Base-by-base conservation (phyloP, 2,797 vertebrate species). In the Muscicapa comitata region DNA sequence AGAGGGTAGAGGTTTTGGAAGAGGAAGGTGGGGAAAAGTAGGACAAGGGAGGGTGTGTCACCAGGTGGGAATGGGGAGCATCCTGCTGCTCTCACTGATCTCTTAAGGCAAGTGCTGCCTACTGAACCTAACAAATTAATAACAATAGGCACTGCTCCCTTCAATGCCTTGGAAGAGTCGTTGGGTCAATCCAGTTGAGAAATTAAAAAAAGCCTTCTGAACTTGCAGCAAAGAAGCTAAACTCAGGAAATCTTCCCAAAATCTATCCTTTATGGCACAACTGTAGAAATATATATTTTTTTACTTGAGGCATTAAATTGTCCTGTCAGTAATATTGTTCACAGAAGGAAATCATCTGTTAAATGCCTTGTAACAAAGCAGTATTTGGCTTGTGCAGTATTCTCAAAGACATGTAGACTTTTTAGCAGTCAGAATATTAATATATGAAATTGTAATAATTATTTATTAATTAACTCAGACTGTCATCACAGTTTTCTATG, bases 381-480 rank as follows among this genome's bases (percentile, higher is more conserved):
- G 21, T 17, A 21, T 79, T 96, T 93, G 47, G 42, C 59, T 75
- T 93, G 31, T 51, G 13, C 26, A 26, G 38, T n/a, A 28, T 42
- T n/a, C 59, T 81, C 73, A 83, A 90, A 90, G 73, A 71, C 8
- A 53, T 33, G 40, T 37, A 75, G 43, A 33, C 50, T 75, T 94
- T 75, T 93, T 81, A 62, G 47, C 43, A 93, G 42, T 54, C 42
- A 66, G 38, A 65, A 77, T 79, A 80, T 55, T 92, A 71, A 83
- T 92, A 73, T 71, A 95, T 84, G 63, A 88, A 94, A 95, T 90
- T 83, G 29, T 55, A 92, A 83, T 88, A 79, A 93, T 91, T 63
- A 90, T 91, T 86, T 95, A 93, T 96, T 96, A 73, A 90, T 96
- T 96, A 90, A 80, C 68, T 83, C 61, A 80, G 77, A 81, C 75